Evolutionary conservation across 2,113 vertebrate species (phyloP).

Genomic region (Catharus minimus): DNA sequence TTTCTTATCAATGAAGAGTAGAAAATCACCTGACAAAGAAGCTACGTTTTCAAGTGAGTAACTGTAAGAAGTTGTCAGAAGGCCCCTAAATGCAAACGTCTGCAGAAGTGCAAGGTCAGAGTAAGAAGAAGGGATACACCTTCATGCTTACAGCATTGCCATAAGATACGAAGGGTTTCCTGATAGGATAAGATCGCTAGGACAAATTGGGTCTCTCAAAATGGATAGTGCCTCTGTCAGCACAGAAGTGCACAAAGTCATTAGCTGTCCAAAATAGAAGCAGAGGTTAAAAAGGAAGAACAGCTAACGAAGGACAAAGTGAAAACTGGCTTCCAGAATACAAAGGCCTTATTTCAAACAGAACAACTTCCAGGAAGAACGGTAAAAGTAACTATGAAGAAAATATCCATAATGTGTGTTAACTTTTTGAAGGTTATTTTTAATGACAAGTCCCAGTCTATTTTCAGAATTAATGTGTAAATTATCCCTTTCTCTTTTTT

Average conservation of each 20-base stretch:
- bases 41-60: accelerated
- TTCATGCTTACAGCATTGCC: neutral
- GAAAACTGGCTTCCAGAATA: neutral
- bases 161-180: neutral
- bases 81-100: neutral
- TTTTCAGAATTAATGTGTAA: neutral
- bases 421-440: neutral
- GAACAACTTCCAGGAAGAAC: neutral
- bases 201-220: neutral
- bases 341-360: neutral
- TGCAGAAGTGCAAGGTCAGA: neutral
- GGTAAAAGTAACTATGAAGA: neutral
- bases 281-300: neutral
- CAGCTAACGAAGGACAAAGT: neutral
- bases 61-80: neutral
- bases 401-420: neutral
- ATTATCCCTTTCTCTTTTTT: neutral
- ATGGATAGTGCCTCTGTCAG: neutral
- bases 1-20: neutral
- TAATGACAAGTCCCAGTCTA: neutral
- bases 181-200: neutral
- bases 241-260: neutral
- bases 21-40: neutral
- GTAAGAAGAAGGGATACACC: neutral
- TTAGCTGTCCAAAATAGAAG: neutral